Percentiles rank a stretch among this genome's conserved stretches.
phyloP scores from a whole-genome alignment of 1,140 invertebrate species.

The Zophobas morio region DNA sequence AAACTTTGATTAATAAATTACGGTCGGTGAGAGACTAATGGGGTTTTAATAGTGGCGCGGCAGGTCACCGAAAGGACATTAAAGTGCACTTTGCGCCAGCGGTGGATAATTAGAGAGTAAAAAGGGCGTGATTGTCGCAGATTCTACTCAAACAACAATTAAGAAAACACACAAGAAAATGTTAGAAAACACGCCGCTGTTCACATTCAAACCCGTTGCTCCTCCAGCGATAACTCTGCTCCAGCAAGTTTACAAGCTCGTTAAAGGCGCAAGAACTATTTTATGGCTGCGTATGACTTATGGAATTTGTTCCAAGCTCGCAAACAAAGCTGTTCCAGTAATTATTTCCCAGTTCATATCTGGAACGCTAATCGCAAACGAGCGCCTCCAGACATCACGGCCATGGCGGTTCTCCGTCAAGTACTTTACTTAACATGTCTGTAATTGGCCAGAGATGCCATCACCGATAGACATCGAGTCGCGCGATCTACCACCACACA shows the following conservation, averaged over 20 bases:
- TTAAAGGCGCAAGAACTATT: too few relatives aligned
- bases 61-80: background rate
- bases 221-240: too few relatives aligned
- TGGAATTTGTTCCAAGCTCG: conserved; percentile 36
- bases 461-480: conserved; percentile 41
- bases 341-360: conserved; percentile 44
- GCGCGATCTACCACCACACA: conserved; percentile 28
- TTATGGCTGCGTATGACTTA: background rate
- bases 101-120: background rate
- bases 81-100: conserved; percentile 6
- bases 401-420: conserved; percentile 40
- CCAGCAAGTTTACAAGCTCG: too few relatives aligned
- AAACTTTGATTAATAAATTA: background rate
- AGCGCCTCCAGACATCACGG: conserved; percentile 45
- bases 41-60: conserved; percentile 6
- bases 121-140: too few relatives aligned
- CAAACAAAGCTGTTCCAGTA: conserved; percentile 42
- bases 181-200: too few relatives aligned
- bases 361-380: conserved; percentile 42
- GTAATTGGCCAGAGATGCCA: conserved; percentile 40
- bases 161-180: too few relatives aligned
- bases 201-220: too few relatives aligned
- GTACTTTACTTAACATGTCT: conserved; percentile 45
- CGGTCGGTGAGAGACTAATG: background rate
- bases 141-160: too few relatives aligned